Conservation (phyloP, 2,797 vertebrate species). For the Hylomyscus alleni region DNA sequence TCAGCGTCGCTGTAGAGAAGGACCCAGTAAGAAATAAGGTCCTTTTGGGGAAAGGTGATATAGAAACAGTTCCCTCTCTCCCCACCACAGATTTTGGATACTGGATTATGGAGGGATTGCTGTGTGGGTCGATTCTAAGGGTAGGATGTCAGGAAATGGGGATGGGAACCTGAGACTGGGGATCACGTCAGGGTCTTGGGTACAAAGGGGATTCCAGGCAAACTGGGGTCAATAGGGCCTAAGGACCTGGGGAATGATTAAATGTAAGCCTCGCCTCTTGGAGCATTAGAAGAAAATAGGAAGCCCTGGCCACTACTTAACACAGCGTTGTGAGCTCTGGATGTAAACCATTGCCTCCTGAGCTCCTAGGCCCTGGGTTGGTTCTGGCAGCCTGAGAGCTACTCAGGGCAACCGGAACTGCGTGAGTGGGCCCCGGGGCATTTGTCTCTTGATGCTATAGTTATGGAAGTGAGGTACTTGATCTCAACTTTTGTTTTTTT, state of each 20-base stretch:
- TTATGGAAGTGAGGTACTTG: background rate
- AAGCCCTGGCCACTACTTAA: background rate
- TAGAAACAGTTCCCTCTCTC: background rate
- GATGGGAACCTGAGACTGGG: background rate
- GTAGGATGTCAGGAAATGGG: background rate
- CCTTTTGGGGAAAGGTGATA: background rate
- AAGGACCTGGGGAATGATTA: background rate
- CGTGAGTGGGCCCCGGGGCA: background rate
- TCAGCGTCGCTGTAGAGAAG: background rate
- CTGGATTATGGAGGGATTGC: background rate
- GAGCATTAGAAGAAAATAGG: background rate
- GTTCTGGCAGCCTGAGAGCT: background rate
- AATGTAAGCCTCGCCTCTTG: fast-evolving
- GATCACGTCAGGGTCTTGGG: background rate
- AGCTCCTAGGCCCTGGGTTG: background rate
- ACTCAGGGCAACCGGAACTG: background rate
- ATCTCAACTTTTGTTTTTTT: background rate
- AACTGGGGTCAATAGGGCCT: background rate
- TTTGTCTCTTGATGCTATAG: background rate
- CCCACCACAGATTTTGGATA: background rate
- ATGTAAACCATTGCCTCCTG: background rate
- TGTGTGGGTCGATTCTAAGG: background rate
- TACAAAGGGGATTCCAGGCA: background rate
- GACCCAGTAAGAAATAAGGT: background rate
- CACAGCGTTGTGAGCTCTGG: background rate